These are phyloP conservation scores for Falco columbarius DNA, from an alignment of 2,797 vertebrate species.

Conservation along the genomic window DNA sequence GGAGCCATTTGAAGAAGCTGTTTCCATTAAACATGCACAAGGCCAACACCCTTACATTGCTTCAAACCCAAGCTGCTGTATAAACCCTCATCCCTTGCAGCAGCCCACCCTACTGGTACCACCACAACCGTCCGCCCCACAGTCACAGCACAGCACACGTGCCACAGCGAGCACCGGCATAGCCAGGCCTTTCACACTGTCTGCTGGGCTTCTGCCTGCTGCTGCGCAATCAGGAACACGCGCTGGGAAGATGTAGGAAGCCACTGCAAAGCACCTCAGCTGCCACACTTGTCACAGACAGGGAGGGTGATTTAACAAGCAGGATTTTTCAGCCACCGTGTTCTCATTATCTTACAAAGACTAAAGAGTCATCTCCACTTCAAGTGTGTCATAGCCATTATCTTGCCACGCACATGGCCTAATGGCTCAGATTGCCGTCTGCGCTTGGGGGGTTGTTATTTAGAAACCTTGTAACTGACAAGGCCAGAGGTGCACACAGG, in stretches of 20 bases:
- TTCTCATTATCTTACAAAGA: neutral
- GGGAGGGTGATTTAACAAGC: neutral
- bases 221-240: neutral
- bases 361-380: neutral
- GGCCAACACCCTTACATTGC: neutral
- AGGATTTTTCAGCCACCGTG: neutral
- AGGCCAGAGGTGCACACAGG: neutral
- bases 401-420: accelerated
- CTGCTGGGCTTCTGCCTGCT: neutral
- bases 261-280: neutral
- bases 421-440: neutral
- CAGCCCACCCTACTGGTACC: neutral
- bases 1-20: neutral
- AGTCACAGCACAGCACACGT: neutral
- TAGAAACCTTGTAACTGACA: neutral
- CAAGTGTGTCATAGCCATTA: neutral
- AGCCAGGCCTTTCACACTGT: accelerated
- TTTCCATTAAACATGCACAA: neutral
- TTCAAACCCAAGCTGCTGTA: neutral
- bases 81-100: neutral
- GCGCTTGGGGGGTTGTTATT: neutral
- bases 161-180: accelerated
- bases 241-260: neutral
- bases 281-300: neutral
- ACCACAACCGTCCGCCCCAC: neutral